Conservation (phyloP, 1,140 invertebrate genomes). For the Orchestia grillus region DNA sequence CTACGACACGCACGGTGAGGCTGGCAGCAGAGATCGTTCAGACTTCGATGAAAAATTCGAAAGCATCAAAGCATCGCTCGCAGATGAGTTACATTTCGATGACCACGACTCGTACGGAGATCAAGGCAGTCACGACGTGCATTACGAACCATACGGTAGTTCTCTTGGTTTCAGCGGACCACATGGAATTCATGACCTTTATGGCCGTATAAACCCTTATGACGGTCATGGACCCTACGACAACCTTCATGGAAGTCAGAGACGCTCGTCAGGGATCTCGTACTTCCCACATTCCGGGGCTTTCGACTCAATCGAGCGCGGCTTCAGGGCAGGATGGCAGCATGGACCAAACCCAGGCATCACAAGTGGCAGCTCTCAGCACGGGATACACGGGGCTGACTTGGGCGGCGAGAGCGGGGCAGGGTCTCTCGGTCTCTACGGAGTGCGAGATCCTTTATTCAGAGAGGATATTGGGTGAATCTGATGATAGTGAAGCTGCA, state of each 20-base stretch:
- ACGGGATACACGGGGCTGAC: neutral
- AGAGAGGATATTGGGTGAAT: constrained; percentile 9
- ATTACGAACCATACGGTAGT: neutral
- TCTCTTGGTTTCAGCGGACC: neutral
- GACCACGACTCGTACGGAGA: neutral
- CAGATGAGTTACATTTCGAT: neutral
- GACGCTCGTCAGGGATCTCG: neutral
- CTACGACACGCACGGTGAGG: neutral
- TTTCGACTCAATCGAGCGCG: neutral
- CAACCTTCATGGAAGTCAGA: neutral
- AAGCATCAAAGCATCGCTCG: constrained; percentile 32
- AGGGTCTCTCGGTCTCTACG: neutral
- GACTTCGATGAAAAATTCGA: constrained; percentile 13
- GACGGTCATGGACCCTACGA: neutral
- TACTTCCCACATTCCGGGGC: neutral
- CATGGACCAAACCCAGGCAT: neutral
- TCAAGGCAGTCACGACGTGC: neutral
- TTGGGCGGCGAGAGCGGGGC: neutral
- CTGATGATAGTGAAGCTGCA: neutral
- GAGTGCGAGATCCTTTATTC: neutral
- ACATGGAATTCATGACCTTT: neutral
- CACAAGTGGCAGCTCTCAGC: neutral
- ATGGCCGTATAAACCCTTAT: neutral
- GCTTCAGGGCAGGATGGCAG: neutral
- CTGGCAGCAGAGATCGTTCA: neutral